phyloP scores from a whole-genome alignment of 2,888 invertebrate genomes.

The Harmothoe impar region DNA sequence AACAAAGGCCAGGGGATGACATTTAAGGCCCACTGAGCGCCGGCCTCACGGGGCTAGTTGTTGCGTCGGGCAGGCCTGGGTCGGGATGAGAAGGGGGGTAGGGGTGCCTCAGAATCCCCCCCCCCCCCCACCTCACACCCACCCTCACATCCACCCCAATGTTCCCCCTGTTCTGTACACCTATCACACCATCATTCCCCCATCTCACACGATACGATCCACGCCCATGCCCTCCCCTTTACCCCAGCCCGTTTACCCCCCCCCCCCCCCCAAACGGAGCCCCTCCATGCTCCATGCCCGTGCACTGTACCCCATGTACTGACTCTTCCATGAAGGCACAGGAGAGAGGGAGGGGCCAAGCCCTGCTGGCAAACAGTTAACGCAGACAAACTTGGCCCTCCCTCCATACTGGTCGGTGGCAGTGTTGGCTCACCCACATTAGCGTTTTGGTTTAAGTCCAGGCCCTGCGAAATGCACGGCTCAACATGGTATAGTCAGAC shows the following conservation, averaged over 20 bases:
- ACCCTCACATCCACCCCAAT: background rate
- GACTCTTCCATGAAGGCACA: too few relatives aligned
- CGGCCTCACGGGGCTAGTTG: background rate
- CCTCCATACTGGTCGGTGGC: too few relatives aligned
- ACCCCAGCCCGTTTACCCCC: background rate
- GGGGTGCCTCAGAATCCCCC: background rate
- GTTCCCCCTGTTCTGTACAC: background rate
- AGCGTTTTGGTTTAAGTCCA: too few relatives aligned
- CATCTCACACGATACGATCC: background rate
- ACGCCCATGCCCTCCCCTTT: background rate
- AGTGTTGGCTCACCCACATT: too few relatives aligned
- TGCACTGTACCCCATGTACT: background rate
- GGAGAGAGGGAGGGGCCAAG: too few relatives aligned
- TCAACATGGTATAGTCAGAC: too few relatives aligned
- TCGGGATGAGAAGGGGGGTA: background rate
- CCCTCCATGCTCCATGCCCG: background rate
- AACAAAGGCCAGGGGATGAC: slow-evolving; percentile 34
- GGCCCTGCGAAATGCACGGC: too few relatives aligned
- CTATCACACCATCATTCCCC: background rate
- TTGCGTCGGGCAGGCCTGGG: background rate
- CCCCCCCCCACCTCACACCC: background rate
- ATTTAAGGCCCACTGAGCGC: background rate
- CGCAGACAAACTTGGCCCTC: too few relatives aligned
- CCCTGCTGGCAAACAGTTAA: too few relatives aligned
- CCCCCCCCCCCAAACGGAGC: background rate